Evolutionary conservation across 37 sponge, comb jelly and placozoan species (phyloP), one percentile per base, ranked within the genome.

Genomic region (Halichondria panicea): DNA sequence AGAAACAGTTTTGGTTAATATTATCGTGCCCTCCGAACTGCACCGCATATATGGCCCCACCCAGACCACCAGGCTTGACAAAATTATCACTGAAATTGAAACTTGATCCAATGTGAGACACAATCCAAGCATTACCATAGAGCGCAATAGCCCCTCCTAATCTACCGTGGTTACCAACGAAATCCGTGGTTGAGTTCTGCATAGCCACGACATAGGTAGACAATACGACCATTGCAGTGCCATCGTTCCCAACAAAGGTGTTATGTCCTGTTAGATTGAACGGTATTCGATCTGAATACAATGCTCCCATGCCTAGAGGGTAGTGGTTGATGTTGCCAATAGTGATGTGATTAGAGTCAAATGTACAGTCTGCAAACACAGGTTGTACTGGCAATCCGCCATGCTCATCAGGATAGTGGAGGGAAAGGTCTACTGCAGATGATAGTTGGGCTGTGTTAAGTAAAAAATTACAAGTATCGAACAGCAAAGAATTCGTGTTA

Each of bases 1-100:
- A 40, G 61, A 88, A 88, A 28, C 88, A 88, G 46, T 76, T 80
- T 18, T 52, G 62, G 30, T 52, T 27, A 0, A 81, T 31, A 3
- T 71, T 24, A 44, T 75, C 72, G 24, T 70, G 58, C 21, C 77
- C 76, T 12, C 82, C 78, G 1, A 81, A 69, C 7, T 68, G 68
- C 2, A 76, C 63, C 11, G 72, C 37, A 70, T 88, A 88, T 18
- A 88, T 72, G 3, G 88, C 88, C 1, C 88, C 82, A 42, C 88
- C 88, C 12, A 61, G 43, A n/a, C 68, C 68, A 34, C 52, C 3
- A 13, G 32, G 19, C 15, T 44, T 45, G 4, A 68, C 88, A 6
- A n/a, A 22, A 40, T 88, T 88, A 21, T 70, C 31, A 0, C 1
- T 21, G 30, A 88, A 88, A 12, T 60, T 9, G 18, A 88, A 15